Evolutionary conservation across 1,140 invertebrate species (phyloP), one percentile per base, ranked within the genome.

Genomic region (Diorhabda carinulata): DNA sequence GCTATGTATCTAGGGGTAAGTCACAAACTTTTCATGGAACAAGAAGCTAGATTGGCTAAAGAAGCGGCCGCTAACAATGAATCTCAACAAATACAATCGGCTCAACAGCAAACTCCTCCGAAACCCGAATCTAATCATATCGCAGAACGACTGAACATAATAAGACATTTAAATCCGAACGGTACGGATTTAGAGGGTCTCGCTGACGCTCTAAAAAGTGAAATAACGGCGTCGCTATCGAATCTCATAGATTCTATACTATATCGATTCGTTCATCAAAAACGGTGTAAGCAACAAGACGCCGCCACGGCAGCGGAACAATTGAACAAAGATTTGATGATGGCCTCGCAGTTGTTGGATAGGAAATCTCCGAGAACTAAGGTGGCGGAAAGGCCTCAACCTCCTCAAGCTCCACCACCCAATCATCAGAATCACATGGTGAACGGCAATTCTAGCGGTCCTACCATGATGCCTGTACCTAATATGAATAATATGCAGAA

Each of bases 221-320:
- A 97, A 85, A 92, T 97, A 68, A 91, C 91, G 9, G 88, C 92
- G 64, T 94, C 91, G 4, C 80, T 96, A 58, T 88, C 90, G 4
- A 91, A 89, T 68, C 83, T 96, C n/a, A 93, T 97, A 69, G 95
- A 97, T 81, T 92, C 90, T 6, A 92, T 96, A 64, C 87, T 97
- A 59, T 89, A 89, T 9, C 87, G 92, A 71, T 95, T 94, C 78
- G 87, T 94, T 57, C 92, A 95, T 72, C 92, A 93, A 77, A 86
- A 89, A 67, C 85, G 90, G 72, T 88, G 89, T 72, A 93, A 93
- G 78, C 90, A 92, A 77, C 87, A 87, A 58, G 91, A 93, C 75
- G 87, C 88, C 8, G 88, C 90, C 10, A 89, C 87, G 0, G 90
- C 90, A 1, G 90, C 90, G 3, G 91, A 93, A 74, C 90, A 92